Base-by-base conservation (phyloP, 2,113 vertebrate genomes). In the Dipodomys ordii region DNA sequence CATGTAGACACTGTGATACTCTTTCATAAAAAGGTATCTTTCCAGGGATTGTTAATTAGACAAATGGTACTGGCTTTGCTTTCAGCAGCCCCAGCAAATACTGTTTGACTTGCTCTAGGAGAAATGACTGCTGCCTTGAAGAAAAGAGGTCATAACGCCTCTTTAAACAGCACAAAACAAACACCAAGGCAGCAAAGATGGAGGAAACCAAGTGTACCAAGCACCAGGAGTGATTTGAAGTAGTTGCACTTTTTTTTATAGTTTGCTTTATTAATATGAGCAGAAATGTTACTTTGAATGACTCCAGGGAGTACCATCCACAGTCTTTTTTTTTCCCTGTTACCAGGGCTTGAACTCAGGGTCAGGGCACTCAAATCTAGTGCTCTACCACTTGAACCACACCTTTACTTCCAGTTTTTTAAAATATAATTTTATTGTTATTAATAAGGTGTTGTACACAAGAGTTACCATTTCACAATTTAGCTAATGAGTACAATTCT, bases 111-210 rank as follows among this genome's bases (percentile, higher is more conserved):
- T 96, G 88, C 71, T 90, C 46, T 74, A 82, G 90, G 87, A 94
- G 83, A 87, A 94, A 94, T 83, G 92, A 81, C 83, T 53, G 88
- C 77, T 79, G 84, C 73, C 88, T 10, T 83, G 72, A 87, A 93
- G 90, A 91, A 97, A 16, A 97, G 94, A 23, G 74, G 78, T 49
- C 71, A 84, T 91, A 92, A 92, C 87, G 53, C 65, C 97, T 97
- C 91, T 97, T 96, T 96, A 94, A 97, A 97, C 83, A 97, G 27
- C 83, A 27, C 35, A 96, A 85, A 97, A 88, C 96, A 98, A 97
- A 98, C 77, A 95, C n/a, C 87, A 64, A 78, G 95, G 82, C 49
- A 87, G 81, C 83, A 88, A 88, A 92, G 85, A 35, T 9, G 49
- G 90, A 57, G 87, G 82, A 83, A 68, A 86, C 53, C 71, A 28